Base-by-base conservation (phyloP, 2,888 invertebrate species). In the Ochropacha duplaris region DNA sequence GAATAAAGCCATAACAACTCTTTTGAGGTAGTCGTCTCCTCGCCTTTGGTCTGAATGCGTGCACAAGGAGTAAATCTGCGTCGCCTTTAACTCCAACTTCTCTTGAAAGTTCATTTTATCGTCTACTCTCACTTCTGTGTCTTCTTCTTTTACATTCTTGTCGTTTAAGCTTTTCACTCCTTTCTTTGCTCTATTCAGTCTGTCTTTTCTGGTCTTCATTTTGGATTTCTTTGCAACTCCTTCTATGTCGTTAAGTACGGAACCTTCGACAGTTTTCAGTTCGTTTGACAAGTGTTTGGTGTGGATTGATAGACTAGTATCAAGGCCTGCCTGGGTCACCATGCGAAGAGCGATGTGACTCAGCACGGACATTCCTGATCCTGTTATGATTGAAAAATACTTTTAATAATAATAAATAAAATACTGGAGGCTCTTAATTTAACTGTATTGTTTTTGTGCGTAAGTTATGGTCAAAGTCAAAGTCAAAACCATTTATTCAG, bases 341-440 rank as follows among this genome's bases (percentile, higher is more conserved):
- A 97, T 95, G 54, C 97, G 92, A 28, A 97, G 79, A 0, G 97
- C 96, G 50, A 97, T 94, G 74, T 95, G 95, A 65, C 96, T 96
- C 3, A 97, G 88, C 54, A 97, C 94, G 56, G 97, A 97, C 96
- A 97, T 97, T 0, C 97, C 96, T 0, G 96, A 96, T 6, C 95
- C 95, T 95, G 65, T 49, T 81, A 79, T 50, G 4, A 44, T 14
- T 16, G 4, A 54, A 54, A 57, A 36, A 14, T 36, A 36, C 5
- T n/a, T n/a, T n/a, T n/a, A n/a, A n/a, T n/a, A n/a, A n/a, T n/a
- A n/a, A n/a, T n/a, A n/a, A n/a, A n/a, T n/a, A n/a, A n/a, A n/a
- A n/a, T n/a, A n/a, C n/a, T n/a, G n/a, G n/a, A n/a, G n/a, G n/a
- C n/a, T n/a, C n/a, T n/a, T n/a, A n/a, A n/a, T n/a, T n/a, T n/a